phyloP scores from a whole-genome alignment of 2,113 vertebrate genomes.

The Stegostoma tigrinum region DNA sequence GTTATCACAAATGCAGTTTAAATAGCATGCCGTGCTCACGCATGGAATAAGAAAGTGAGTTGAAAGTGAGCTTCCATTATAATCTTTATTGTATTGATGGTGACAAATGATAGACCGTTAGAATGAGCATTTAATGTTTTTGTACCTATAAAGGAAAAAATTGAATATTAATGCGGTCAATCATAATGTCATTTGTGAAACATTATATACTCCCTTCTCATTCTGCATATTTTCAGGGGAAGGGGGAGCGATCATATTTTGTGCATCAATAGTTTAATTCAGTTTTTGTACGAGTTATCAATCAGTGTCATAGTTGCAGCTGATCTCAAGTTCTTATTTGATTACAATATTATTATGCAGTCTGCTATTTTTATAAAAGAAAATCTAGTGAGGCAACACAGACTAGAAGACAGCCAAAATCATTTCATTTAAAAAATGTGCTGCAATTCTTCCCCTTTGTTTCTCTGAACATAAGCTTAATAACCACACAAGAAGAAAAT shows the following conservation, averaged over 20 bases:
- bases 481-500: not conserved
- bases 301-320: slow-evolving; percentile 16
- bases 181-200: slow-evolving; percentile 37
- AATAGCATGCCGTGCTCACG: slow-evolving; percentile 36
- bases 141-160: slow-evolving; percentile 36
- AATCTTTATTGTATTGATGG: slow-evolving; percentile 37
- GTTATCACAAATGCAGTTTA: slow-evolving; percentile 38
- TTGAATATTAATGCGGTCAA: slow-evolving; percentile 37
- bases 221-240: not conserved
- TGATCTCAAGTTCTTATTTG: slow-evolving; percentile 28
- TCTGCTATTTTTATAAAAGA: not conserved
- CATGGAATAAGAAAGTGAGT: slow-evolving; percentile 34
- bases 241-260: not conserved
- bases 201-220: slow-evolving; percentile 24
- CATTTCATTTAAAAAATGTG: not conserved
- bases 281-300: slow-evolving; percentile 8
- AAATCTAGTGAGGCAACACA: not conserved
- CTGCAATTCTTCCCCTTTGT: not conserved
- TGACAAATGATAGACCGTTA: slow-evolving; percentile 34
- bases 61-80: slow-evolving; percentile 35
- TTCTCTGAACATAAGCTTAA: not conserved
- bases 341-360: slow-evolving; percentile 23
- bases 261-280: slow-evolving; percentile 24
- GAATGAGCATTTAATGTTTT: slow-evolving; percentile 38
- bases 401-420: slow-evolving; percentile 19